Evolutionary conservation across 1,140 invertebrate species (phyloP).

Genomic region (Xylocopa sonorina): DNA sequence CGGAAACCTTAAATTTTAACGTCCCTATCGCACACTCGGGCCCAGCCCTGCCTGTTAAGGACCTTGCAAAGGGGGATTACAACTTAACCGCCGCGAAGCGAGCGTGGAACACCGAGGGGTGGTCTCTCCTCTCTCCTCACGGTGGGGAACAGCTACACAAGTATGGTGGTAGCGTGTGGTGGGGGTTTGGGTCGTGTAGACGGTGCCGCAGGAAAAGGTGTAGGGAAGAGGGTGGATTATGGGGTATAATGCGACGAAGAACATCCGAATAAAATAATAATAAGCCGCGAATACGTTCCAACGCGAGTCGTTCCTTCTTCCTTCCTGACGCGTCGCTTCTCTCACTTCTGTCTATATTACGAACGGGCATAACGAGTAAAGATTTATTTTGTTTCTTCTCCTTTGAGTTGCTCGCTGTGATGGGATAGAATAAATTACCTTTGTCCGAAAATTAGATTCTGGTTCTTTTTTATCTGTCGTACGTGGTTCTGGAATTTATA

Average conservation of each 20-base stretch:
- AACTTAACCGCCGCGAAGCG: slow-evolving; percentile 27
- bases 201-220: slow-evolving; percentile 45
- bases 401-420: background rate
- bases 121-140: slow-evolving; percentile 9
- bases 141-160: slow-evolving; percentile 11
- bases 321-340: slow-evolving; percentile 15
- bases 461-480: background rate
- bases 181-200: background rate
- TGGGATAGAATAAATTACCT: slow-evolving; percentile 4
- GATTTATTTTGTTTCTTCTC: background rate
- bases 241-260: slow-evolving; percentile 52
- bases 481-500: background rate
- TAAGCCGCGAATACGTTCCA: slow-evolving; percentile 55
- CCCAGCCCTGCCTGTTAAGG: slow-evolving; percentile 53
- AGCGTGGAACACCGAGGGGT: slow-evolving; percentile 6
- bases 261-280: slow-evolving; percentile 67
- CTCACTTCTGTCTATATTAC: slow-evolving; percentile 42
- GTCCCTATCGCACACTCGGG: slow-evolving; percentile 48
- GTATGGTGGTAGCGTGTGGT: background rate
- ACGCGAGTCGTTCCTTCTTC: slow-evolving; percentile 31
- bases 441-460: background rate
- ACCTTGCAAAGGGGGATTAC: slow-evolving; percentile 52
- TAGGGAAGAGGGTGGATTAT: slow-evolving; percentile 47
- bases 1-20: slow-evolving; percentile 70
- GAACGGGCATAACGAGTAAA: background rate